Evolutionary conservation across 2,888 invertebrate genomes (phyloP).

Genomic region (Epistrophe grossulariae): DNA sequence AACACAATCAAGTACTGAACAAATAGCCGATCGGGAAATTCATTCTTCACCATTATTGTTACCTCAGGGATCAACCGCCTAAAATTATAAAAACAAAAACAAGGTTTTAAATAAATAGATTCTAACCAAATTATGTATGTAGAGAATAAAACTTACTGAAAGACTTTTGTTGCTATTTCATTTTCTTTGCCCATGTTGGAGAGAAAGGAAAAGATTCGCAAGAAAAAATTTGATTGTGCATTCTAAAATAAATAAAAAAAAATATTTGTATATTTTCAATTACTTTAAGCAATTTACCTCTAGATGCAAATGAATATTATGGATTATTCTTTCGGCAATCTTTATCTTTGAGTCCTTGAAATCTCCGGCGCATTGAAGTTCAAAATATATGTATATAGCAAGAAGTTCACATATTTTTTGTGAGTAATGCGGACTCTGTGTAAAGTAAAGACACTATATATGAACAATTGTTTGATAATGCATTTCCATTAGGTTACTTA

Average conservation of each 20-base stretch:
- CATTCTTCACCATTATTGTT: conserved; percentile 28
- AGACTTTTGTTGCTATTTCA: conserved; percentile 48
- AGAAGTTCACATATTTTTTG: conserved; percentile 58
- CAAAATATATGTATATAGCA: conserved; percentile 47
- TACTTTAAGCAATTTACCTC: conserved; percentile 18
- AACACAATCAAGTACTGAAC: conserved; percentile 62
- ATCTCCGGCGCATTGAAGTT: conserved; percentile 36
- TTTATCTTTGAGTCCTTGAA: conserved; percentile 36
- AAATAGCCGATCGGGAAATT: conserved; percentile 58
- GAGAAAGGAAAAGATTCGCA: conserved; percentile 56
- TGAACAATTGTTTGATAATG: not conserved
- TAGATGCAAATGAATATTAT: conserved; percentile 47
- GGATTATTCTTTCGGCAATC: conserved; percentile 59
- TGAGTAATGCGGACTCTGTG: conserved; percentile 39
- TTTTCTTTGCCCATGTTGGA: conserved; percentile 48
- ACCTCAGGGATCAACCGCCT: conserved; percentile 51
- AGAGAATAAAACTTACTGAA: conserved; percentile 36
- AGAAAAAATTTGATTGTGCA: conserved; percentile 4
- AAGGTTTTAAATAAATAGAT: not conserved
- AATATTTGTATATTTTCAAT: not conserved
- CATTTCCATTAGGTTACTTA: not conserved
- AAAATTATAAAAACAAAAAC: not conserved
- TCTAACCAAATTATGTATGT: not conserved
- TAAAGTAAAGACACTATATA: not conserved
- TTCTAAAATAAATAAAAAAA: conserved; percentile 22